phyloP scores from a whole-genome alignment of 2,113 vertebrate species.

The zebrafish (Danio rerio) region DNA sequence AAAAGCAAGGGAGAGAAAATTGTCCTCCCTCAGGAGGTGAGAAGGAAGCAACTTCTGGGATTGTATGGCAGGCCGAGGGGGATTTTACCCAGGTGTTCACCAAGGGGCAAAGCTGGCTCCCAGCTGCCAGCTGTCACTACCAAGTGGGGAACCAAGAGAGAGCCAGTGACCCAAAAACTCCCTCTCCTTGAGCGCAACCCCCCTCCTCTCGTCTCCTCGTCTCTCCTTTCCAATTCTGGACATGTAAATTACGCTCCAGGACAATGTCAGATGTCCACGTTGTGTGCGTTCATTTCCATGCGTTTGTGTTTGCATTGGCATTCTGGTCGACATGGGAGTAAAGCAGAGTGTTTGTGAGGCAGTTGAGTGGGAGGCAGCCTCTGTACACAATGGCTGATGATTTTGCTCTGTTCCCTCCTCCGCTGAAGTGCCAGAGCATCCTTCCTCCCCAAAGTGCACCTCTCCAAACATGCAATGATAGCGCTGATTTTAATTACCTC shows the following conservation, averaged over 20 bases:
- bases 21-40: slow-evolving; percentile 8
- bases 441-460: slow-evolving; percentile 50
- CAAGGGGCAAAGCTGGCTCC: slow-evolving; percentile 26
- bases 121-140: slow-evolving; percentile 38
- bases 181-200: neutral
- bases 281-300: neutral
- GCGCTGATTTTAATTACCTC: slow-evolving; percentile 54
- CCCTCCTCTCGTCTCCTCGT: neutral
- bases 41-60: slow-evolving; percentile 27
- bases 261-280: neutral
- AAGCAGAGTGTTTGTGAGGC: slow-evolving; percentile 24
- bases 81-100: slow-evolving; percentile 45
- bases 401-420: slow-evolving; percentile 51
- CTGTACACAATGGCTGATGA: slow-evolving; percentile 50
- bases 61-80: slow-evolving; percentile 2
- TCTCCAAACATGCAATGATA: slow-evolving; percentile 58
- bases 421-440: slow-evolving; percentile 50
- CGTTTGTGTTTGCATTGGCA: slow-evolving; percentile 20
- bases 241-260: neutral
- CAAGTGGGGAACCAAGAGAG: slow-evolving; percentile 11
- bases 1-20: slow-evolving; percentile 8
- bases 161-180: slow-evolving; percentile 43
- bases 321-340: slow-evolving; percentile 15
- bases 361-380: slow-evolving; percentile 43
- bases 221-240: neutral